Conservation (phyloP, 1,140 invertebrate genomes). For the Globodera ellingtonae region DNA sequence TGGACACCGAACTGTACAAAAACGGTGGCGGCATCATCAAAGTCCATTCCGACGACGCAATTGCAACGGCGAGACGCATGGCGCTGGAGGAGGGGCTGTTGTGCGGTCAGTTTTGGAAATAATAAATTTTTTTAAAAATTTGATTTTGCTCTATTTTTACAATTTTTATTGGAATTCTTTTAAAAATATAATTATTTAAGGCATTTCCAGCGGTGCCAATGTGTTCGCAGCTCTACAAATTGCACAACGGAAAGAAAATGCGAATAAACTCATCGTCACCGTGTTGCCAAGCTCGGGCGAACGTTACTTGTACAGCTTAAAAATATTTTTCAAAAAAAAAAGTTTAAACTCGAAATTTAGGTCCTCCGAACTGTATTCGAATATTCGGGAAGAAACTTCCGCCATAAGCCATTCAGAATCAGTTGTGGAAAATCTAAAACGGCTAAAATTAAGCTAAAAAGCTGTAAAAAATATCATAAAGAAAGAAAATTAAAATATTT, state of each 20-base stretch:
- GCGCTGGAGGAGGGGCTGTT: constrained; percentile 63
- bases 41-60: constrained; percentile 63
- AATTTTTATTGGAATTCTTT: too few relatives aligned
- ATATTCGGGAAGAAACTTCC: constrained; percentile 54
- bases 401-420: constrained; percentile 47
- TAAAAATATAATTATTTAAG: constrained; percentile 35
- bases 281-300: constrained; percentile 63
- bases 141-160: too few relatives aligned
- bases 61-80: constrained; percentile 61
- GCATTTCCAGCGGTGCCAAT: constrained; percentile 63
- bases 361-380: constrained; percentile 55
- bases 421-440: constrained; percentile 56
- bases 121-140: too few relatives aligned
- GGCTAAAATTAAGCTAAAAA: neutral
- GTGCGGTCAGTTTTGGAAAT: constrained; percentile 44
- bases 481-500: too few relatives aligned
- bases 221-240: constrained; percentile 46
- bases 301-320: constrained; percentile 52
- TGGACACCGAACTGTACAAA: constrained; percentile 52
- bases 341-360: constrained; percentile 22
- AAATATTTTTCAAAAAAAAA: constrained; percentile 7
- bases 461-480: too few relatives aligned
- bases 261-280: constrained; percentile 61
- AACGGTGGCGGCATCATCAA: constrained; percentile 47
- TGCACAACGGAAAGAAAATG: constrained; percentile 52